These are phyloP conservation scores for Himantopus leucocephalus DNA, from an alignment of 2,113 vertebrate genomes.

Conservation along the genomic window DNA sequence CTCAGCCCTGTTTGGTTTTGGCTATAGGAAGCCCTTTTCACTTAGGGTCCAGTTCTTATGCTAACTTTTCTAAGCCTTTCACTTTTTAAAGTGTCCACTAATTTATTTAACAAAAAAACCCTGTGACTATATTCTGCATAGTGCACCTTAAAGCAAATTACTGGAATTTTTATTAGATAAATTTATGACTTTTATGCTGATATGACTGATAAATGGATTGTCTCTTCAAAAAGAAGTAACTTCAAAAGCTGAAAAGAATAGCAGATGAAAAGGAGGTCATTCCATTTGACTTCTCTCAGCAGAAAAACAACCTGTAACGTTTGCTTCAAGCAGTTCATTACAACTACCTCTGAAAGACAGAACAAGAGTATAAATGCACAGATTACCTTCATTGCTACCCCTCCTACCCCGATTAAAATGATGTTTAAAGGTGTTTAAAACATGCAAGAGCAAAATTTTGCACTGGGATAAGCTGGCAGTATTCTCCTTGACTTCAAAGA, in stretches of 20 bases:
- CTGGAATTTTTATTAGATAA: not conserved
- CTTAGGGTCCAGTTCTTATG: not conserved
- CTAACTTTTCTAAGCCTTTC: not conserved
- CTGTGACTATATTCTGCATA: not conserved
- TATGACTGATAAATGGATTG: not conserved
- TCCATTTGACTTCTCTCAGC: constrained; percentile 41
- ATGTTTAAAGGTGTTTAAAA: not conserved
- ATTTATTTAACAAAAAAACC: not conserved
- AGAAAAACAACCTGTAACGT: constrained; percentile 27
- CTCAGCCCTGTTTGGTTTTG: not conserved
- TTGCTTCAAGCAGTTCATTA: constrained; percentile 22
- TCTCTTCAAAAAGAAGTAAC: constrained; percentile 23
- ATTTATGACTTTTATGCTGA: not conserved
- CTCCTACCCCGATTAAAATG: not conserved
- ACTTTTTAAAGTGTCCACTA: not conserved
- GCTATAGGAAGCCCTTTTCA: not conserved
- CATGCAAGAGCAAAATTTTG: not conserved
- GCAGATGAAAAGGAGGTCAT: constrained; percentile 17
- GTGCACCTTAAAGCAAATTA: not conserved
- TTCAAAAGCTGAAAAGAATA: constrained; percentile 44
- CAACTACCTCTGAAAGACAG: constrained; percentile 9
- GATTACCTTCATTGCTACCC: not conserved
- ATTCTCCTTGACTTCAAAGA: not conserved
- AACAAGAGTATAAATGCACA: not conserved
- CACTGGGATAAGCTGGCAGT: not conserved